Evolutionary conservation across 2,113 vertebrate genomes (phyloP), one percentile per base, ranked within the genome.

Genomic region (Saguinus imperator): DNA sequence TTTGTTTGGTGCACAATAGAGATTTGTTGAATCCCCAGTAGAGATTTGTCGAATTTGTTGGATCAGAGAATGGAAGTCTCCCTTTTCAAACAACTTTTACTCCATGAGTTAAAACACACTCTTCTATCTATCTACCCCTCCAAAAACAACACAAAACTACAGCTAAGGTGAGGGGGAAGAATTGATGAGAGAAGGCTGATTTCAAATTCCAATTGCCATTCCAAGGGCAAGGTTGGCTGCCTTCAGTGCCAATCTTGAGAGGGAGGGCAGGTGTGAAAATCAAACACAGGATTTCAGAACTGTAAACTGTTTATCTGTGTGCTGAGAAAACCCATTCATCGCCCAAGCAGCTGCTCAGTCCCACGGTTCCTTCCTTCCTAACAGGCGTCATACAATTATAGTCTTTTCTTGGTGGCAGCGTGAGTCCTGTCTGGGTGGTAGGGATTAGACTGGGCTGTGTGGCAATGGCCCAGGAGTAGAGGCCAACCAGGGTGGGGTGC

Each of bases 401-500:
- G 89, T 86, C 21, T 79, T 72, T 64, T 72, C 37, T 29, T 5
- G 0, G 89, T 89, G 92, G 97, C 97, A 94, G 73, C 10, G 13
- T 18, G 58, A 91, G 58, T 98, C 96, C 43, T 80, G 73, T 40
- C 95, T 97, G 95, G 95, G 97, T 82, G 94, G 96, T 73, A 97
- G 96, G 95, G 45, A 90, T 97, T 76, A 50, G 79, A 20, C 89
- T 91, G 97, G 91, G 96, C 94, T 93, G 93, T 75, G 96, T 85
- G 97, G 96, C 93, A 87, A 98, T 94, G 94, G 96, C 97, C 97
- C 96, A 29, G 77, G 94, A 93, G 87, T 72, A 96, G 90, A 87
- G 97, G 93, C 96, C 97, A 97, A 97, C 97, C 97, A 94, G 97
- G 97, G 97, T 70, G 58, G 95, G 95, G 97, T 95, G 97, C 94